phyloP scores from a whole-genome alignment of 1,140 invertebrate genomes.

The Aphaenogaster floridana region DNA sequence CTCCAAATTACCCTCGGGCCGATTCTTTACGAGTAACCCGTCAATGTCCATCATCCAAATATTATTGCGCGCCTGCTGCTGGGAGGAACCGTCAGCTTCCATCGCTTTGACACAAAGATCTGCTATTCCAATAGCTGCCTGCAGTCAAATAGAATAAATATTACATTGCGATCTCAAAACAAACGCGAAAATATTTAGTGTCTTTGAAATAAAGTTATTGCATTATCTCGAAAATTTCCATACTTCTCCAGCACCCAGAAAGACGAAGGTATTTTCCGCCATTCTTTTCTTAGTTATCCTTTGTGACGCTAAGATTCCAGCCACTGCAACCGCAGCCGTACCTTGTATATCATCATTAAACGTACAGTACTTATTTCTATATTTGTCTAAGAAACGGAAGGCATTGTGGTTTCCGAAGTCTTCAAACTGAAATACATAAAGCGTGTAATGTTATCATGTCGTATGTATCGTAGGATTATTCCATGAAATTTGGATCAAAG shows the following conservation, averaged over 20 bases:
- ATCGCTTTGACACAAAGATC: conserved; percentile 95
- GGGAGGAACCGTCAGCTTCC: conserved; percentile 92
- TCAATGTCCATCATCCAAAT: conserved; percentile 97
- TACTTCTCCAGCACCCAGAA: conserved; percentile 96
- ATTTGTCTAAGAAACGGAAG: conserved; percentile 96
- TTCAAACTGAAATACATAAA: conserved; percentile 92
- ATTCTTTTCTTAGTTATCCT: conserved; percentile 93
- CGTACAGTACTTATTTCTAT: conserved; percentile 95
- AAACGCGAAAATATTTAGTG: conserved; percentile 14
- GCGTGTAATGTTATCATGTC: neutral
- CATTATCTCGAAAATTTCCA: conserved; percentile 59
- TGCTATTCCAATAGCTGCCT: conserved; percentile 96
- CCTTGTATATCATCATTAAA: conserved; percentile 99
- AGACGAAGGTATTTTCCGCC: conserved; percentile 94
- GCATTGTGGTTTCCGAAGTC: conserved; percentile 98
- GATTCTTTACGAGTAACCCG: conserved; percentile 92
- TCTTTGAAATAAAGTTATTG: conserved; percentile 3
- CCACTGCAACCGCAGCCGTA: conserved; percentile 97
- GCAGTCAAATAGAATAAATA: neutral
- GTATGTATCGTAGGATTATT: neutral
- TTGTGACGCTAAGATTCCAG: conserved; percentile 94
- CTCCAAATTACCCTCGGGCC: conserved; percentile 91
- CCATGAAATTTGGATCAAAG: neutral
- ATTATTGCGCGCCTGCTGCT: conserved; percentile 92
- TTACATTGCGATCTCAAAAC: neutral